Percentiles rank a stretch among this genome's conserved stretches.
These are phyloP conservation scores for Desmophyllum pertusum DNA, from an alignment of 92 coral and sea anemone species.

Conservation along the genomic window DNA sequence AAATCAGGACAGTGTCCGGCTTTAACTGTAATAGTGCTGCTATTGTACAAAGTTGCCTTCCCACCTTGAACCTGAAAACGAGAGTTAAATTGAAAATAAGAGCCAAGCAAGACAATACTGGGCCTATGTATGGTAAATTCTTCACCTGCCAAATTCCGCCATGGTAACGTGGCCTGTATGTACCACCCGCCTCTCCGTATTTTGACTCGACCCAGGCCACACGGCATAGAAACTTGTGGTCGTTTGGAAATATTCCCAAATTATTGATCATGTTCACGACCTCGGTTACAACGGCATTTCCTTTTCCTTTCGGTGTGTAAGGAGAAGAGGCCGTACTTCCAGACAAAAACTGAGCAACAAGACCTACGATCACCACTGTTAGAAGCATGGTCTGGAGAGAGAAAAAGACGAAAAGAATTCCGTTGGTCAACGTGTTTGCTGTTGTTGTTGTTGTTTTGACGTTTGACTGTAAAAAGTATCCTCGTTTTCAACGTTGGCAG, in stretches of 20 bases:
- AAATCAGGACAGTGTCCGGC: no score
- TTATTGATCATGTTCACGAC: slow-evolving; percentile 36
- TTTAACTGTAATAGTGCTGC: no score
- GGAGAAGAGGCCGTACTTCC: not conserved
- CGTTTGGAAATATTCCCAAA: slow-evolving; percentile 64
- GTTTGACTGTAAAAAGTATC: no score
- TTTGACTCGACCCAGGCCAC: slow-evolving; percentile 89
- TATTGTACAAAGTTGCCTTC: no score
- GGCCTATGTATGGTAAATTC: not conserved
- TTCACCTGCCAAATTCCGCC: slow-evolving; percentile 67
- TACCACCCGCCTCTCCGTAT: slow-evolving; percentile 60
- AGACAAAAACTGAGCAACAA: not conserved
- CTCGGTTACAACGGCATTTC: slow-evolving; percentile 54
- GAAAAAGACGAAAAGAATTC: not conserved
- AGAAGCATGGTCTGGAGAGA: not conserved
- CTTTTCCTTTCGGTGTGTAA: slow-evolving; percentile 44
- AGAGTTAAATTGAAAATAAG: no score
- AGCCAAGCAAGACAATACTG: not conserved
- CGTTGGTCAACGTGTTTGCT: no score
- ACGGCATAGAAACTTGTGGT: slow-evolving; percentile 74
- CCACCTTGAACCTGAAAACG: no score
- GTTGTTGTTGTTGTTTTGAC: no score
- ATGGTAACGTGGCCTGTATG: slow-evolving; percentile 65
- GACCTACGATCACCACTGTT: not conserved
- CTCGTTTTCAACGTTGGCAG: no score